These are phyloP conservation scores for Mythimna pallens DNA, from an alignment of 2,888 invertebrate species.

Conservation along the genomic window DNA sequence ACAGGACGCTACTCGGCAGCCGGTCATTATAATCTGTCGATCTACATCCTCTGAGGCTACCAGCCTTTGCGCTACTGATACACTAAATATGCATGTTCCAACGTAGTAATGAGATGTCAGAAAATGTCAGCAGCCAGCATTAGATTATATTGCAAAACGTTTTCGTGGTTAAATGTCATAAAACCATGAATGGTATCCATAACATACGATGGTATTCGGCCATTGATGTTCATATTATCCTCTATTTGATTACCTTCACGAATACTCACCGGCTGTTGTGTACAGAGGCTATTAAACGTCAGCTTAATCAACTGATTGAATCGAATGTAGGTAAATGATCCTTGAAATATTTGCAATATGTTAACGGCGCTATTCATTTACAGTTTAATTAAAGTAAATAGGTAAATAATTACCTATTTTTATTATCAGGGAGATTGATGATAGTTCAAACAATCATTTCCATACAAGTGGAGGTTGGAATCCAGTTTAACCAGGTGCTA, in stretches of 20 bases:
- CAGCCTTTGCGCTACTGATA: slow-evolving; percentile 38
- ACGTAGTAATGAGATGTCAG: slow-evolving; percentile 22
- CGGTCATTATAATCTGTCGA: slow-evolving; percentile 61
- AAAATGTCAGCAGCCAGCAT: slow-evolving; percentile 44
- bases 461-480: slow-evolving; percentile 3
- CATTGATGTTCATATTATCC: slow-evolving; percentile 16
- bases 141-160: slow-evolving; percentile 38
- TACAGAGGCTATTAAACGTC: slow-evolving; percentile 20
- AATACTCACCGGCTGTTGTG: slow-evolving; percentile 19
- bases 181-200: slow-evolving; percentile 30
- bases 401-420: slow-evolving; percentile 2
- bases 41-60: slow-evolving; percentile 59
- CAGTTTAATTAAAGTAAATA: slow-evolving; percentile 19
- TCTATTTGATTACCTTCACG: slow-evolving; percentile 34
- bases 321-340: slow-evolving; percentile 15
- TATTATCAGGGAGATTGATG: not conserved
- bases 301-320: slow-evolving; percentile 34
- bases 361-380: slow-evolving; percentile 12
- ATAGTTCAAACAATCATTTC: not conserved
- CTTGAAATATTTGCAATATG: slow-evolving; percentile 25
- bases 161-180: slow-evolving; percentile 43
- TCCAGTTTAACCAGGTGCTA: slow-evolving; percentile 29
- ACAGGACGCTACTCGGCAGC: slow-evolving; percentile 57
- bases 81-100: slow-evolving; percentile 19
- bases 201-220: slow-evolving; percentile 17